Conservation (phyloP, 2,888 invertebrate species). For the Sceliomorpha sp. region DNA sequence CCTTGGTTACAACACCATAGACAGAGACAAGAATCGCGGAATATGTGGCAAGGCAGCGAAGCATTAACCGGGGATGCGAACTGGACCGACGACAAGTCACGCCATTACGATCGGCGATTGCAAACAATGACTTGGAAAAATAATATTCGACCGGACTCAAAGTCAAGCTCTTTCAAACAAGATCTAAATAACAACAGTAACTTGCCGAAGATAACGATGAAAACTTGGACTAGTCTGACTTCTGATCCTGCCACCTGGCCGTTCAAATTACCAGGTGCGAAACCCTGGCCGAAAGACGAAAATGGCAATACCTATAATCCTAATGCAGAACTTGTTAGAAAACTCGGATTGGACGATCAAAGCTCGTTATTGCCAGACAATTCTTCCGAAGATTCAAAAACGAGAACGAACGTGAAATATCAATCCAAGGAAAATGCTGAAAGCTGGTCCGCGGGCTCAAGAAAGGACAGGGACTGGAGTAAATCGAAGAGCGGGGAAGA, state of each 20-base stretch:
- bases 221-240: constrained; percentile 58
- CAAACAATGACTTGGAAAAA: constrained; percentile 7
- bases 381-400: constrained; percentile 4
- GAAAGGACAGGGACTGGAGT: constrained; percentile 16
- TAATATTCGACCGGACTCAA: constrained; percentile 29
- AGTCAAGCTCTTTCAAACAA: constrained; percentile 7
- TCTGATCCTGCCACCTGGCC: constrained; percentile 77
- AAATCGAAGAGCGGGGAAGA: constrained; percentile 23
- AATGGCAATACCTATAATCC: constrained; percentile 74
- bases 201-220: constrained; percentile 49
- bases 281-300: constrained; percentile 76
- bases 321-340: constrained; percentile 72
- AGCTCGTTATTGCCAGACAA: constrained; percentile 35
- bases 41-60: not conserved
- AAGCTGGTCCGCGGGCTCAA: constrained; percentile 29
- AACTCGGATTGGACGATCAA: constrained; percentile 70
- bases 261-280: constrained; percentile 70
- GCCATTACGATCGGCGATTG: constrained; percentile 8
- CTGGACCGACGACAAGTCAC: not conserved
- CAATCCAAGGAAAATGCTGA: constrained; percentile 22
- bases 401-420: constrained; percentile 17
- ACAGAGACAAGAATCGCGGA: constrained; percentile 27
- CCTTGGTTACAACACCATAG: constrained; percentile 29
- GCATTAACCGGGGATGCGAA: not conserved
- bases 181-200: constrained; percentile 25